These are phyloP conservation scores for Odontomachus brunneus DNA, from an alignment of 1,140 invertebrate species.

Conservation along the genomic window DNA sequence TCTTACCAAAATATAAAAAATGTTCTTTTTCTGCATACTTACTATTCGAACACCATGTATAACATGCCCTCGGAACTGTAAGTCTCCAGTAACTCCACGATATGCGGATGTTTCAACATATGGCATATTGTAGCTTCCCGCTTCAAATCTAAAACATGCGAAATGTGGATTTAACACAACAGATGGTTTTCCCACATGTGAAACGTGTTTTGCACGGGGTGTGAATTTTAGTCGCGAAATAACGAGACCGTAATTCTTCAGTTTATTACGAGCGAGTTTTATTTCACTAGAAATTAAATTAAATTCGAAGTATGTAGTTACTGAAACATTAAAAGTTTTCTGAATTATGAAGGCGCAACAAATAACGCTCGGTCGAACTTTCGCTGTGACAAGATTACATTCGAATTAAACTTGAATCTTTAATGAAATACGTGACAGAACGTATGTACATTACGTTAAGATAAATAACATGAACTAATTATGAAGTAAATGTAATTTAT, in stretches of 20 bases:
- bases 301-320: too few species aligned
- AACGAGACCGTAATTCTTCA: not conserved
- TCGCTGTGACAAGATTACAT: not conserved
- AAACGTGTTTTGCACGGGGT: not conserved
- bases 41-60: constrained; percentile 99
- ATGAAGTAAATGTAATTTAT: constrained; percentile 4
- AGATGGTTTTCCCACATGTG: not conserved
- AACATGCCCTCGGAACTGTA: constrained; percentile 99
- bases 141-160: constrained; percentile 94
- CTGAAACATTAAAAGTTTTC: not conserved
- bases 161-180: constrained; percentile 30
- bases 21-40: constrained; percentile 86
- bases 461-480: not conserved
- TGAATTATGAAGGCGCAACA: not conserved
- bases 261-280: not conserved
- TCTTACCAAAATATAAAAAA: constrained; percentile 30
- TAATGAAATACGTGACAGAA: too few species aligned
- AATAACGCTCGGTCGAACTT: not conserved
- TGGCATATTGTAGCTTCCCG: constrained; percentile 99
- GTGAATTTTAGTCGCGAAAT: not conserved
- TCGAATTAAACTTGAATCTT: too few species aligned
- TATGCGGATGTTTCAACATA: constrained; percentile 99
- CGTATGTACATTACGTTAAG: not conserved
- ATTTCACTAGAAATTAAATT: too few species aligned
- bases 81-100: constrained; percentile 98